phyloP scores from a whole-genome alignment of 2,113 vertebrate species.

The Amblyopsis rosae region DNA sequence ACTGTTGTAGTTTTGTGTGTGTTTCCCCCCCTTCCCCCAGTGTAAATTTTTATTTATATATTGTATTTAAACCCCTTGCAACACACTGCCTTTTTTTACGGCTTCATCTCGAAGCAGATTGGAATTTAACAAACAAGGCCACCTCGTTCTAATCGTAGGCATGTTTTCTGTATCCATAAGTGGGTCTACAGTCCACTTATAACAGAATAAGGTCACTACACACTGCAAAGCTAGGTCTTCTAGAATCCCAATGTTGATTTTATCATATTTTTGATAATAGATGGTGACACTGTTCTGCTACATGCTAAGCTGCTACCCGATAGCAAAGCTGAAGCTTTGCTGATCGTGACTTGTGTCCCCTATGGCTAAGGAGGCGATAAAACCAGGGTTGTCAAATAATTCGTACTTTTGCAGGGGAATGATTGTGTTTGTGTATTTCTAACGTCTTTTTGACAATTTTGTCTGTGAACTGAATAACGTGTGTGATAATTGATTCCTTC shows the following conservation, averaged over 20 bases:
- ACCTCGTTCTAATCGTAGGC: background rate
- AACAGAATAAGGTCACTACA: background rate
- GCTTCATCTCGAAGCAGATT: background rate
- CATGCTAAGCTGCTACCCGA: constrained; percentile 29
- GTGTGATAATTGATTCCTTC: too few species aligned
- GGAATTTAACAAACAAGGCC: background rate
- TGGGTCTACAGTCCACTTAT: background rate
- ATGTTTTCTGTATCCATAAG: background rate
- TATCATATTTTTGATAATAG: constrained; percentile 42
- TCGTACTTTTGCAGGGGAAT: background rate
- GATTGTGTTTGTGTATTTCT: too few species aligned
- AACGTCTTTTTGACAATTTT: too few species aligned
- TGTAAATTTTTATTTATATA: too few species aligned
- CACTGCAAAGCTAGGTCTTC: background rate
- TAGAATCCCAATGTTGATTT: constrained; percentile 25
- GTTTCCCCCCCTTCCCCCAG: too few species aligned
- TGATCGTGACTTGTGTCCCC: background rate
- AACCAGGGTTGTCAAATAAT: background rate
- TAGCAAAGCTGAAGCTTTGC: constrained; percentile 1
- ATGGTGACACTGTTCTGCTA: constrained; percentile 37
- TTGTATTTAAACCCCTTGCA: too few species aligned
- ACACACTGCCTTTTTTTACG: too few species aligned
- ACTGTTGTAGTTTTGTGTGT: too few species aligned
- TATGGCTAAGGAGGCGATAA: background rate
- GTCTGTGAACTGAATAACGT: too few species aligned